Base-by-base conservation (phyloP, 2,888 invertebrate species). In the Parasteatoda lunata region DNA sequence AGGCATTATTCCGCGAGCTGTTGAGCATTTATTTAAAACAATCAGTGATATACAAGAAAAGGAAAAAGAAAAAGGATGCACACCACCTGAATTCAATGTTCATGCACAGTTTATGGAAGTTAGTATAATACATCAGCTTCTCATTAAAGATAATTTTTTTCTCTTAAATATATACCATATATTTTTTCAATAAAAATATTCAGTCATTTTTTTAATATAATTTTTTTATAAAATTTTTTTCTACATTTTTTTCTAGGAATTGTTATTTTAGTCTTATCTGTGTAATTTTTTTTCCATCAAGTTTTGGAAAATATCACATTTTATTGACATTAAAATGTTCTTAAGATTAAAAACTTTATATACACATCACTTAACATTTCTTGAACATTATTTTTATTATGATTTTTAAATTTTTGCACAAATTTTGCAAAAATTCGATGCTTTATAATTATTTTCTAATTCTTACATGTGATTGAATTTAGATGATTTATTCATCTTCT, bases 1-100 rank as follows among this genome's bases (percentile, higher is more conserved):
- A 81, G 99, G 99, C 48, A 98, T 99, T 91, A 97, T 99, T 90
- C 99, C 99, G 0, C 94, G 99, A 81, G 98, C 99, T 3, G 97
- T 99, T 90, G 94, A 95, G 70, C 97, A 98, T 91, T 94, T 99
- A 73, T 99, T 99, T 92, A 93, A 95, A 65, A 96, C 96, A 6
- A 97, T 98, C 54, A 94, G 95, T 68, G 92, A 93, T 51, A 92
- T 94, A 75, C 93, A 93, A 88, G 91, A 92, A 54, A 91, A 92
- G 71, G 94, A 94, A 8, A 91, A 92, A 89, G 94, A 95, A 80
- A 93, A 94, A 30, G 95, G 95, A 0, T 94, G 94, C 88, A 93
- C 94, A 54, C 95, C 95, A 8, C 95, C 97, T 3, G 95, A 94
- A 89, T 95, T 95, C 91, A 94, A 94, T 92, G 94, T 95, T 68